Conservation (phyloP, 2,113 vertebrate species). For the Rousettus leschenaultii region DNA sequence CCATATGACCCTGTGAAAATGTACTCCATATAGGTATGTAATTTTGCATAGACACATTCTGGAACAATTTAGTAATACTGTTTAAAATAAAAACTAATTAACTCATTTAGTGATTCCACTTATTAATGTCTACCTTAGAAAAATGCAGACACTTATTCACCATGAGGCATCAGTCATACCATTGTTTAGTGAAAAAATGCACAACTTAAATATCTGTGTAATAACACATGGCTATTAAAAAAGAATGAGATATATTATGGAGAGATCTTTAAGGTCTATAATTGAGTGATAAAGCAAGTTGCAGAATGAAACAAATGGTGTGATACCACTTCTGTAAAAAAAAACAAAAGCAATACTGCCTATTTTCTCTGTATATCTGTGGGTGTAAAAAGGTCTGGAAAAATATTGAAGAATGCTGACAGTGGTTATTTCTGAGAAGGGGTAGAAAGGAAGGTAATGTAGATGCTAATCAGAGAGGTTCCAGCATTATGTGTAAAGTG, state of each 20-base stretch:
- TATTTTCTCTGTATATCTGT: neutral
- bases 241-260: neutral
- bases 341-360: neutral
- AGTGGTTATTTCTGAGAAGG: neutral
- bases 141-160: neutral
- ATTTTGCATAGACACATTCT: neutral
- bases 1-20: neutral
- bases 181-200: neutral
- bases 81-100: neutral
- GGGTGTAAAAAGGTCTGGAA: neutral
- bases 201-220: neutral
- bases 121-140: neutral
- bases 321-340: neutral
- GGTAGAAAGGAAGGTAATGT: neutral
- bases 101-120: slow-evolving; percentile 19
- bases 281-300: neutral
- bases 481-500: neutral
- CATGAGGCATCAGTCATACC: neutral
- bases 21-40: neutral
- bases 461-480: neutral
- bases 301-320: neutral
- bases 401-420: neutral
- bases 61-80: neutral
- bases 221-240: neutral
- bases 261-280: neutral